Evolutionary conservation across 2,888 invertebrate genomes (phyloP), one percentile per base, ranked within the genome.

Genomic region (Coelinius sp.): DNA sequence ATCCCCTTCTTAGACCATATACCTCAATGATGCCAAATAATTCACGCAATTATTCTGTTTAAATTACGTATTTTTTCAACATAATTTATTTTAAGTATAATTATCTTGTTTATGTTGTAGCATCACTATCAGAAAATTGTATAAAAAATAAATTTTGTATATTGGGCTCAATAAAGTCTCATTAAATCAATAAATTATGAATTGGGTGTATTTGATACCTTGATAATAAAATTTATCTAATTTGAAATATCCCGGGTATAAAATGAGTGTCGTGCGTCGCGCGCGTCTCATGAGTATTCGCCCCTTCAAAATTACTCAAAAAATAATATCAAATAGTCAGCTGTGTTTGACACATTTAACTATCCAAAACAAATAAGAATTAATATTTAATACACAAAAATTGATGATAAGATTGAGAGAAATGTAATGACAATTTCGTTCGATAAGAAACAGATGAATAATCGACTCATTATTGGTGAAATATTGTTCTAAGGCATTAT

Each of bases 1-100:
- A 89, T 87, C 90, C 87, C 31, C 83, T 79, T 66, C 89, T 88
- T 73, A 86, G 91, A 0, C 90, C 90, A 3, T 87, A 84, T 85
- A 90, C 91, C 31, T 82, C 81, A 68, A 75, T 82, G 44, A 74
- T 77, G 52, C 78, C 79, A 73, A 76, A 69, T 10, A 75, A 73
- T 53, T 65, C 49, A 65, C 70, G 56, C 41, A 65, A 70, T 65
- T 70, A 68, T 44, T 56, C 52, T 63, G 63, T 59, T 10, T 59
- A 59, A 59, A 31, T 35, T 5, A 20, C 4, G n/a, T 41, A 1
- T 1, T n/a, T n/a, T n/a, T 41, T 1, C n/a, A 41, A 41, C n/a
- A n/a, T 41, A 4, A 12, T 41, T 12, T 41, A n/a, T 41, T n/a
- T 12, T 35, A 35, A 35, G 10, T 2, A 41, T 41, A 4, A n/a